These are phyloP conservation scores for Lepas anatifera DNA, from an alignment of 2,888 invertebrate genomes.

Conservation along the genomic window DNA sequence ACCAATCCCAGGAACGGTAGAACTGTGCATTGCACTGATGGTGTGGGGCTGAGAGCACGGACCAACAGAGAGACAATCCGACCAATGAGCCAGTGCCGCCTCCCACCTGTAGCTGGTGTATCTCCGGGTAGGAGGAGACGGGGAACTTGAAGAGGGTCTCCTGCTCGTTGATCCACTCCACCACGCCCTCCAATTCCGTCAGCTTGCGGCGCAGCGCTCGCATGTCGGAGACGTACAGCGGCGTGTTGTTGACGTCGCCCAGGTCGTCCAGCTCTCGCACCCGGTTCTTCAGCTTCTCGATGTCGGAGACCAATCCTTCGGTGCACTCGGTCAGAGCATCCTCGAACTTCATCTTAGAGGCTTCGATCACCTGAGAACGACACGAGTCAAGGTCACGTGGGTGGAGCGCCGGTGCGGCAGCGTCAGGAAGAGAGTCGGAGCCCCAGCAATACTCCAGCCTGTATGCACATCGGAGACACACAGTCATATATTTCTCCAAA, in stretches of 20 bases:
- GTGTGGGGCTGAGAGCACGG: no score
- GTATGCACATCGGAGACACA: no score
- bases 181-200: conserved; percentile 58
- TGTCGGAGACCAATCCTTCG: conserved; percentile 53
- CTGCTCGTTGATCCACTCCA: conserved; percentile 79
- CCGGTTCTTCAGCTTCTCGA: conserved; percentile 58
- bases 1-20: no score
- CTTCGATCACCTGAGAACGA: conserved; percentile 41
- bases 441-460: no score
- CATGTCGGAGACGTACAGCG: conserved; percentile 49
- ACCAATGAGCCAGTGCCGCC: neutral
- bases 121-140: conserved; percentile 56
- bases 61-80: neutral
- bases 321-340: conserved; percentile 58
- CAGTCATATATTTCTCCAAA: no score
- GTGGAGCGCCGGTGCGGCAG: no score
- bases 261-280: conserved; percentile 68
- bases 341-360: conserved; percentile 71
- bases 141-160: conserved; percentile 75
- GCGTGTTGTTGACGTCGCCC: conserved; percentile 61
- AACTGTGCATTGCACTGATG: no score
- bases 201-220: conserved; percentile 61
- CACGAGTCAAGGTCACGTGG: no score
- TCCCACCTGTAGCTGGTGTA: conserved; percentile 55
- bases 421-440: no score